These are phyloP conservation scores for Leptinotarsa defecta DNA, from an alignment of 1,140 invertebrate genomes.

Conservation along the genomic window DNA sequence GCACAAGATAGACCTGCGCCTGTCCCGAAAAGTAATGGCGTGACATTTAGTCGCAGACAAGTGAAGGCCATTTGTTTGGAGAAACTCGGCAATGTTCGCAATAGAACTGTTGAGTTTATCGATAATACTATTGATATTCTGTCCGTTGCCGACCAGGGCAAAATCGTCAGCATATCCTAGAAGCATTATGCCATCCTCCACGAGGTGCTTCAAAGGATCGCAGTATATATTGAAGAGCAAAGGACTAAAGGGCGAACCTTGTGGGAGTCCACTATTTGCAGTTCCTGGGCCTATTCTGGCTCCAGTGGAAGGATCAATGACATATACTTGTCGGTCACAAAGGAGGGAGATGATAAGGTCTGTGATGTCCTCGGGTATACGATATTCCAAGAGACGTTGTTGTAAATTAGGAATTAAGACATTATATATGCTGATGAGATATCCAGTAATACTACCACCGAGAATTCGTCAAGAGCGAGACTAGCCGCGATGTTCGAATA, in stretches of 20 bases:
- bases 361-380: slow-evolving; percentile 10
- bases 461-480: background rate
- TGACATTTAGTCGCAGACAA: background rate
- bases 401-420: slow-evolving; percentile 5
- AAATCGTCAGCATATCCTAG: slow-evolving; percentile 9
- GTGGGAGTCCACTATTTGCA: slow-evolving; percentile 18
- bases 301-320: background rate
- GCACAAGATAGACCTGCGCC: background rate
- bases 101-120: background rate
- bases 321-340: background rate
- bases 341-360: background rate
- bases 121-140: background rate
- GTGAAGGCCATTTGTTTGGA: background rate
- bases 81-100: background rate
- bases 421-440: slow-evolving; percentile 26
- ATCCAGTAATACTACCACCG: slow-evolving; percentile 16
- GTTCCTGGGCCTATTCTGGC: background rate
- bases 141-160: background rate
- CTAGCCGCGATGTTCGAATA: background rate
- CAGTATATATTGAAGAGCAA: slow-evolving; percentile 23
- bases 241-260: slow-evolving; percentile 29
- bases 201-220: background rate
- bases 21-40: background rate
- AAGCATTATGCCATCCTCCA: background rate
- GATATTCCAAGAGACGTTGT: slow-evolving; percentile 5